Conservation (phyloP, 2,797 vertebrate genomes). For the Thamnophis elegans region DNA sequence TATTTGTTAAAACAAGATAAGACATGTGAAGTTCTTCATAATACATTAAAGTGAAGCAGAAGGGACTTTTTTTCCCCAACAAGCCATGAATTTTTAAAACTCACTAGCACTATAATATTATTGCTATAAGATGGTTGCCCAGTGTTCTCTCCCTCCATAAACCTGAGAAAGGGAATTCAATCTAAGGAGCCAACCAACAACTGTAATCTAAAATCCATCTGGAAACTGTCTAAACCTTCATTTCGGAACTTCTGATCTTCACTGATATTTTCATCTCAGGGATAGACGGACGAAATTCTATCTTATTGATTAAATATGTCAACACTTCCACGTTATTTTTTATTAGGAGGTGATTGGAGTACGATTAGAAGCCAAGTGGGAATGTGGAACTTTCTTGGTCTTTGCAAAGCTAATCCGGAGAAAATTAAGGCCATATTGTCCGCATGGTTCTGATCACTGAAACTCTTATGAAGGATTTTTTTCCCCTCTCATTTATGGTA, state of each 20-base stretch:
- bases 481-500: not conserved
- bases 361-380: not conserved
- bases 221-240: not conserved
- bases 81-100: slow-evolving; percentile 16
- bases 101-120: not conserved
- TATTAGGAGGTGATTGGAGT: not conserved
- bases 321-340: not conserved
- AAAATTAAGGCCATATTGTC: slow-evolving; percentile 20
- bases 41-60: not conserved
- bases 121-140: not conserved
- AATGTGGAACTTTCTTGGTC: not conserved
- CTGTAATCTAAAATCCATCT: not conserved
- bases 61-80: not conserved
- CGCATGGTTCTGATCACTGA: slow-evolving; percentile 54
- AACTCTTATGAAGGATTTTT: slow-evolving; percentile 46
- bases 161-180: not conserved
- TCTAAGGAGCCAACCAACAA: not conserved
- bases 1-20: not conserved
- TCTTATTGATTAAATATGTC: not conserved
- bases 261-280: not conserved
- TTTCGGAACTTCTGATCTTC: not conserved
- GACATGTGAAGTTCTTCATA: not conserved
- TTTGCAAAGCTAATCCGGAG: not conserved
- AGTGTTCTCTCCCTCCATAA: not conserved
- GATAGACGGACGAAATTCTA: not conserved